phyloP scores from a whole-genome alignment of 2,797 vertebrate genomes.

The Selene dorsalis region DNA sequence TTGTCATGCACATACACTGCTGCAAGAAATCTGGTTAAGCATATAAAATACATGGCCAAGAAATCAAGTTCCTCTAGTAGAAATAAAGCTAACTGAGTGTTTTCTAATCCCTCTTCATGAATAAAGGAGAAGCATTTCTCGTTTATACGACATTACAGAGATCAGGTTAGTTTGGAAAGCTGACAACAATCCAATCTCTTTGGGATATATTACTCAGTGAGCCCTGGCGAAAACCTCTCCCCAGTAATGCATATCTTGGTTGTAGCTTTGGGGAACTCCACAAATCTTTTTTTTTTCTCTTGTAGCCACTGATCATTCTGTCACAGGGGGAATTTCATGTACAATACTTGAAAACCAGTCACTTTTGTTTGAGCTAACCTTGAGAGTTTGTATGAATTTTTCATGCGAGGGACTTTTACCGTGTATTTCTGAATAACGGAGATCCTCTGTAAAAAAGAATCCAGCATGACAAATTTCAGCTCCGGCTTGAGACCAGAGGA shows the following conservation, averaged over 20 bases:
- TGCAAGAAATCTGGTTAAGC: conserved; percentile 13
- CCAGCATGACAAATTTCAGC: conserved; percentile 43
- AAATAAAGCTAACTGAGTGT: background rate
- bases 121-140: background rate
- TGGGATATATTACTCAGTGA: conserved; percentile 9
- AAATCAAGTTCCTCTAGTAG: conserved; percentile 3
- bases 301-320: conserved; percentile 46
- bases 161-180: conserved; percentile 7
- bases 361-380: conserved; percentile 49
- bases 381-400: conserved; percentile 56
- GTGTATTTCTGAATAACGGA: conserved; percentile 47
- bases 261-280: conserved; percentile 5
- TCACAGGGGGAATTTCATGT: conserved; percentile 28
- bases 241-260: background rate
- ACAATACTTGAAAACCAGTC: conserved; percentile 34
- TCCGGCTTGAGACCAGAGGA: conserved; percentile 33
- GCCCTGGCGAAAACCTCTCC: conserved; percentile 5
- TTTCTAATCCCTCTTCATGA: conserved; percentile 15
- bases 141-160: background rate
- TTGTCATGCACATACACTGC: background rate
- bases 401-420: conserved; percentile 47
- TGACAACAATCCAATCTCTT: conserved; percentile 16
- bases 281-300: conserved; percentile 23
- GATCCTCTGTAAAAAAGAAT: conserved; percentile 48
- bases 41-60: background rate